Percentiles rank a stretch among this genome's conserved stretches.
phyloP scores from a whole-genome alignment of 2,113 vertebrate species.

The Macaca mulatta region DNA sequence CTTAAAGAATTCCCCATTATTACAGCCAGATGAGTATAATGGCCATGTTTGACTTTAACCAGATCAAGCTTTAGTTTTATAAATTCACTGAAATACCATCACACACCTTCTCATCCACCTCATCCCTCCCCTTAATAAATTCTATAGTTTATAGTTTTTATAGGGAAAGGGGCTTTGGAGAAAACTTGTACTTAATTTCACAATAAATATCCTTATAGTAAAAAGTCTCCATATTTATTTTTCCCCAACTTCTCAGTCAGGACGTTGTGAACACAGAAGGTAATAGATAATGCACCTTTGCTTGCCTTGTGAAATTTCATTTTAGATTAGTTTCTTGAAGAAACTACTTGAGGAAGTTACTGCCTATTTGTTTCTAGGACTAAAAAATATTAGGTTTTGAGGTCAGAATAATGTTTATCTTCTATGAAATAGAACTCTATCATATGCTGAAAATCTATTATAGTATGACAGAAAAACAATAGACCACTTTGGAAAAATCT shows the following conservation, averaged over 20 bases:
- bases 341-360: background rate
- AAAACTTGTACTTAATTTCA: background rate
- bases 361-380: constrained; percentile 34
- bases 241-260: background rate
- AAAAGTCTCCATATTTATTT: background rate
- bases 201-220: background rate
- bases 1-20: background rate
- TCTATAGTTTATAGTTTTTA: background rate
- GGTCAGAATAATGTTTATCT: constrained; percentile 50
- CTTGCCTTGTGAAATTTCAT: background rate
- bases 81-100: background rate
- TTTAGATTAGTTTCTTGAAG: constrained; percentile 40
- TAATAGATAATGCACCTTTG: background rate
- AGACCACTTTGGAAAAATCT: background rate
- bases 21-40: background rate
- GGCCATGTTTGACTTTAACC: background rate
- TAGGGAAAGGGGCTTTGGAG: background rate
- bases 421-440: constrained; percentile 55
- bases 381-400: constrained; percentile 54
- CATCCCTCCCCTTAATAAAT: background rate
- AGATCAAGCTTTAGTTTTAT: background rate
- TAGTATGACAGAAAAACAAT: constrained; percentile 18
- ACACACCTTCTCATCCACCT: background rate
- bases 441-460: constrained; percentile 33
- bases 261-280: background rate